Conservation (phyloP, 2,113 vertebrate genomes). For the Hylia prasina region DNA sequence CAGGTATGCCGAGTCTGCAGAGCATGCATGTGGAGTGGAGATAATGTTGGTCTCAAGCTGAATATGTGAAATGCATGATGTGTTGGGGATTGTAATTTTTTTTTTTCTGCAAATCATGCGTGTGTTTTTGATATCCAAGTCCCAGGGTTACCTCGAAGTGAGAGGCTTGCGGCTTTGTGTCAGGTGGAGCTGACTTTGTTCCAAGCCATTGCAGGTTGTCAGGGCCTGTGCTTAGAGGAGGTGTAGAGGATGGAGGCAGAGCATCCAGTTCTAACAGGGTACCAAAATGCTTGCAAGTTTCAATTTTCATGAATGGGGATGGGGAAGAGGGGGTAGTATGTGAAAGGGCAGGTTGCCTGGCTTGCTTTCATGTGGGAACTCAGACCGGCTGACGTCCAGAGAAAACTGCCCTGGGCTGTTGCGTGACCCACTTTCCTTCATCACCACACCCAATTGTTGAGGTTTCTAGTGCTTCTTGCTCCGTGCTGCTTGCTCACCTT, state of each 20-base stretch:
- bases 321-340: not conserved
- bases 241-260: not conserved
- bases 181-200: conserved; percentile 2
- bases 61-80: not conserved
- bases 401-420: conserved; percentile 67
- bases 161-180: accelerated
- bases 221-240: not conserved
- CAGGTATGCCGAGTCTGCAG: conserved; percentile 27
- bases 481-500: not conserved
- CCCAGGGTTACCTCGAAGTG: not conserved
- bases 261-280: accelerated
- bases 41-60: not conserved
- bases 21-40: not conserved
- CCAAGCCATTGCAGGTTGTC: not conserved
- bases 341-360: not conserved
- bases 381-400: conserved; percentile 12
- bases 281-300: not conserved
- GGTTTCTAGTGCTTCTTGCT: conserved; percentile 31
- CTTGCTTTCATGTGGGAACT: conserved; percentile 11
- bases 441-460: conserved; percentile 67
- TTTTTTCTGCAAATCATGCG: accelerated
- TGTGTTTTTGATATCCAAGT: not conserved
- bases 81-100: not conserved
- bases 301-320: not conserved
- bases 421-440: conserved; percentile 74